Percentiles rank a stretch among this genome's conserved stretches.
These are phyloP conservation scores for Anarsia innoxiella DNA, from an alignment of 2,888 invertebrate species.

Conservation along the genomic window DNA sequence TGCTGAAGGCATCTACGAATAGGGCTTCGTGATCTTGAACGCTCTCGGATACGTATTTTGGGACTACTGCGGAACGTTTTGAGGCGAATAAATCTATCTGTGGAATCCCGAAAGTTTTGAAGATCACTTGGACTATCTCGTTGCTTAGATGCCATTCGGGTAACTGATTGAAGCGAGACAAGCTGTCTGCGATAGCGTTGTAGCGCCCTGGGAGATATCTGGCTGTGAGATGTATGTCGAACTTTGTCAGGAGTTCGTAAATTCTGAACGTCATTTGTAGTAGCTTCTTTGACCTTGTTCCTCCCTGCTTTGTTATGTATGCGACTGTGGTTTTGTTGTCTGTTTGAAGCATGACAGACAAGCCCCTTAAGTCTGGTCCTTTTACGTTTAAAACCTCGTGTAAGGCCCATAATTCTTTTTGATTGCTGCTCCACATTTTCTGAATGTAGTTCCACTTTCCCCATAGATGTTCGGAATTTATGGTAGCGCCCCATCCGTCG, in stretches of 20 bases:
- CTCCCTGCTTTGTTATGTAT: conserved; percentile 7
- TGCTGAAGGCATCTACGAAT: conserved; percentile 20
- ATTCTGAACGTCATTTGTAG: background rate
- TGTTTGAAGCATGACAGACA: background rate
- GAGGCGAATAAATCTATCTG: conserved; percentile 7
- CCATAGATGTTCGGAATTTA: conserved; percentile 5
- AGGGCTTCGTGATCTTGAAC: conserved; percentile 9
- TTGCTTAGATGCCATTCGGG: conserved; percentile 8
- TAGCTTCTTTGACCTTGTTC: conserved; percentile 4
- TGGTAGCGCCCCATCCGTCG: conserved; percentile 14
- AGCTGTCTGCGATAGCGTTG: conserved; percentile 17
- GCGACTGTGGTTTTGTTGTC: conserved; percentile 4
- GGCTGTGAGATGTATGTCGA: background rate
- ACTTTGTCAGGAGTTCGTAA: background rate
- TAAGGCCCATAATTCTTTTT: conserved; percentile 11
- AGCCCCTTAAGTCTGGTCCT: background rate
- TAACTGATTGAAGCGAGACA: conserved; percentile 10
- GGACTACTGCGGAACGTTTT: conserved; percentile 15
- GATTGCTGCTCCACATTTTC: conserved; percentile 11
- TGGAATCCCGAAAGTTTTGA: background rate
- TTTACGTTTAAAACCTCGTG: background rate
- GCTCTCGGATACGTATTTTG: conserved; percentile 9
- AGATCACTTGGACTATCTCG: background rate
- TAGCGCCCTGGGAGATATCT: conserved; percentile 4
- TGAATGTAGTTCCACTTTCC: conserved; percentile 13